Percentiles rank a stretch among this genome's conserved stretches.
Conservation (phyloP, 2,113 vertebrate species). For the Nettapus auritus region DNA sequence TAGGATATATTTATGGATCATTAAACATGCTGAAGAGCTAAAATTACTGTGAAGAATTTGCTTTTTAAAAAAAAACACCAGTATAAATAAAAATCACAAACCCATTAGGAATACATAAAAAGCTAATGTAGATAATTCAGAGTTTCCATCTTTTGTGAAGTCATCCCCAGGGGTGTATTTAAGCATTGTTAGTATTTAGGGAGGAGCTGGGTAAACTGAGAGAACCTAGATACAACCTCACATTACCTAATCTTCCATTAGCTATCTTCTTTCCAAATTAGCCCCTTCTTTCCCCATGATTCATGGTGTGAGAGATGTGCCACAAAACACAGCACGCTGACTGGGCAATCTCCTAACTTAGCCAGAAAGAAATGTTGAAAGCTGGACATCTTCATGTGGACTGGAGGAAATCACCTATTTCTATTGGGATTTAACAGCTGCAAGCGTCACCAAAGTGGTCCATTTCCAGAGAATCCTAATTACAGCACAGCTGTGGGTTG, state of each 20-base stretch:
- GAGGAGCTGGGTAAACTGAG: not conserved
- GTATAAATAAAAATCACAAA: not conserved
- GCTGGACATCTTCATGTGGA: rapidly evolving
- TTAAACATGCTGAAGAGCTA: not conserved
- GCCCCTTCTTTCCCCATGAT: not conserved
- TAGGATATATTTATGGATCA: not conserved
- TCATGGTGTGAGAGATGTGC: not conserved
- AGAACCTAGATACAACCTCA: not conserved
- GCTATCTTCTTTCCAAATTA: not conserved
- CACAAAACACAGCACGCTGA: not conserved
- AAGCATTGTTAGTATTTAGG: not conserved
- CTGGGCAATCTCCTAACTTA: not conserved
- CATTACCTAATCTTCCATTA: slow-evolving; percentile 17
- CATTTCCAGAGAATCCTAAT: not conserved
- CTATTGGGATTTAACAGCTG: not conserved
- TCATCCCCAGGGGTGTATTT: not conserved
- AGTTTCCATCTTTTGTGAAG: slow-evolving; percentile 25
- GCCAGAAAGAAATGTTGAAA: not conserved
- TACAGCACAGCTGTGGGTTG: not conserved
- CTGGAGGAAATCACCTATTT: not conserved
- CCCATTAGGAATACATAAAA: not conserved
- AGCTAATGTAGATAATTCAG: not conserved
- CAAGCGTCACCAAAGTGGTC: not conserved
- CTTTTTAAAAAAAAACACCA: not conserved
- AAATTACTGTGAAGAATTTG: not conserved